Base-by-base conservation (phyloP, 2,888 invertebrate genomes). In the Hedychridium roseum region DNA sequence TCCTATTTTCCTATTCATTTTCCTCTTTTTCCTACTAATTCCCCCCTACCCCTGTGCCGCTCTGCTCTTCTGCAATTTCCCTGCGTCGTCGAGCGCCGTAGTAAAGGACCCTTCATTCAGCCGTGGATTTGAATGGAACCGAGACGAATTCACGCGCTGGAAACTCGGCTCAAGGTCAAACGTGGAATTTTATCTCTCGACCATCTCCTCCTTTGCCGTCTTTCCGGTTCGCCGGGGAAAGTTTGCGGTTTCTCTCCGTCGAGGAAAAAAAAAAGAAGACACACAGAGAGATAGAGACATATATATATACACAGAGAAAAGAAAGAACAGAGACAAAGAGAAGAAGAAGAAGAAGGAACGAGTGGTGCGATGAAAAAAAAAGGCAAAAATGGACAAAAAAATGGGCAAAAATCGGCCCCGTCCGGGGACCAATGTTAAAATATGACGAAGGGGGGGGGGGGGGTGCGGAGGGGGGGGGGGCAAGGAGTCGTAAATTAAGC, bases 141-240 rank as follows among this genome's bases (percentile, higher is more conserved):
- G n/a, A n/a, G 6, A 11, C 15, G 11, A 15, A 30, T 30, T 30
- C 30, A 15, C 17, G 31, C 21, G 23, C 12, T 40, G 30, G 41
- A 43, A 40, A 43, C 28, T 47, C 23, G 43, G n/a, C n/a, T n/a
- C n/a, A 48, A 57, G 50, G 54, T 31, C 30, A n/a, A 48, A 32
- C 31, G 34, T 41, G 45, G 46, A 46, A 32, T 44, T 21, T 45
- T 39, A 43, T 46, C 49, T 17, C 32, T 20, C 14, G 27, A 4
- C 12, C 14, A 47, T 39, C n/a, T n/a, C n/a, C n/a, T n/a, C n/a
- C n/a, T n/a, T n/a, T n/a, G n/a, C n/a, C n/a, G n/a, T 31, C 32
- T 38, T 43, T 52, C 41, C 26, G 46, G 41, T 38, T 46, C 26
- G 47, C n/a, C 18, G 41, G 20, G 43, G 5, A 5, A 9, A 23